A percentile compares a stretch with the other conserved stretches of the same genome.
Conservation (phyloP, 2,113 vertebrate genomes). For the Oryzias javanicus region DNA sequence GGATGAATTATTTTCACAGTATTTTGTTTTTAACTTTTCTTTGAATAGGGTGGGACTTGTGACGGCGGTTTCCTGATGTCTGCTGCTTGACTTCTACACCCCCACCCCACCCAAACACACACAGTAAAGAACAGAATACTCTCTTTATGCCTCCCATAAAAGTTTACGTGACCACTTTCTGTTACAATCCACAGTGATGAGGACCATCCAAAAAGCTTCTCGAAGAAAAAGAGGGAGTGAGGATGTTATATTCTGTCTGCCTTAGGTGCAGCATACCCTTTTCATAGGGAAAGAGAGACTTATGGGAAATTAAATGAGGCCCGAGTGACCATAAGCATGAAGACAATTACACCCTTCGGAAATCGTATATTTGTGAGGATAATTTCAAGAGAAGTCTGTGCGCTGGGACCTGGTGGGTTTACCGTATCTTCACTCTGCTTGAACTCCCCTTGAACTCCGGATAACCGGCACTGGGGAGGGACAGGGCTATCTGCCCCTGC, state of each 20-base stretch:
- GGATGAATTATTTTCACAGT: no score
- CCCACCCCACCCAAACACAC: no score
- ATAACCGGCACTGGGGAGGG: constrained; percentile 80
- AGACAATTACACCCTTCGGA: constrained; percentile 91
- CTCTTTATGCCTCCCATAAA: constrained; percentile 65
- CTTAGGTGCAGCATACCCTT: constrained; percentile 75
- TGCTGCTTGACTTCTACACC: no score
- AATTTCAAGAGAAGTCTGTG: constrained; percentile 75
- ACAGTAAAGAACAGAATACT: no score
- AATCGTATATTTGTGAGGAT: constrained; percentile 96
- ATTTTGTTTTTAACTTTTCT: no score
- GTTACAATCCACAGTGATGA: constrained; percentile 60
- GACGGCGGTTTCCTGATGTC: no score
- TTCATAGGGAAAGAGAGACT: constrained; percentile 82
- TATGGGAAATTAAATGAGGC: constrained; percentile 90
- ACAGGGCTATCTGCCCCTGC: constrained; percentile 87
- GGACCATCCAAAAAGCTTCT: constrained; percentile 38
- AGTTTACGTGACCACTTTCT: constrained; percentile 51
- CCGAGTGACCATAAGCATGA: constrained; percentile 89
- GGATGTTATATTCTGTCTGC: constrained; percentile 66
- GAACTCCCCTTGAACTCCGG: constrained; percentile 99
- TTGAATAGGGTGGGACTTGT: no score
- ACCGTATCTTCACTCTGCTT: constrained; percentile 85
- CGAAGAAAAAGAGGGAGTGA: constrained; percentile 1
- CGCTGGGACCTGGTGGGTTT: constrained; percentile 74